Conservation (phyloP, 2,888 invertebrate species). For the Microdon myrmicae region DNA sequence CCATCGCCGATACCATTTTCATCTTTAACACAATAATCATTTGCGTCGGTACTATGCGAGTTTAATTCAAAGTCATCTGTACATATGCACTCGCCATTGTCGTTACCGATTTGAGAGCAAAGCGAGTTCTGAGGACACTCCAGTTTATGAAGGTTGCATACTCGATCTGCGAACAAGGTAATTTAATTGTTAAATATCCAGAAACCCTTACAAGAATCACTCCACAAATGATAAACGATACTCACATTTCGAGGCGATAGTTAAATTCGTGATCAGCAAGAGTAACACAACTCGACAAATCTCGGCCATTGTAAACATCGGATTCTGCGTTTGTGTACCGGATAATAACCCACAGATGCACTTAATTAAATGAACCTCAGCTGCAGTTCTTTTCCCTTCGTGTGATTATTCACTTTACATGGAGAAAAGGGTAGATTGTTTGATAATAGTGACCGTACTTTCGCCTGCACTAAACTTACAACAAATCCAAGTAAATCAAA, state of each 20-base stretch:
- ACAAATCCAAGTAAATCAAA: no score
- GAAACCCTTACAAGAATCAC: background rate
- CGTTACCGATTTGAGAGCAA: slow-evolving; percentile 25
- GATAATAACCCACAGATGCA: no score
- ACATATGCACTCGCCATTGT: slow-evolving; percentile 37
- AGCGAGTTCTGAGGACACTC: slow-evolving; percentile 36
- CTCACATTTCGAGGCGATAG: slow-evolving; percentile 42
- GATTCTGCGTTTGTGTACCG: slow-evolving; percentile 1
- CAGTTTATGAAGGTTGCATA: slow-evolving; percentile 39
- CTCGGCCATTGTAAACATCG: slow-evolving; percentile 30
- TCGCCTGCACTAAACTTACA: no score
- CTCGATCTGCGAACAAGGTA: slow-evolving; percentile 20
- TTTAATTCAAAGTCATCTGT: slow-evolving; percentile 27
- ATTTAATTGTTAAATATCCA: slow-evolving; percentile 1
- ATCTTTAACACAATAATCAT: slow-evolving; percentile 34
- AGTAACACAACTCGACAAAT: slow-evolving; percentile 29
- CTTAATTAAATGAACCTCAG: no score
- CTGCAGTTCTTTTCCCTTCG: no score
- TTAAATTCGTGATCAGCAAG: slow-evolving; percentile 25
- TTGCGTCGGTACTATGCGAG: slow-evolving; percentile 29
- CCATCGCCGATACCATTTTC: slow-evolving; percentile 39
- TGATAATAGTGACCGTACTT: no score
- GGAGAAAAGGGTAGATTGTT: no score
- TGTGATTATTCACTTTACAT: no score
- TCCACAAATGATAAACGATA: slow-evolving; percentile 5